Conservation (phyloP, 2,888 invertebrate genomes). For the Melieria crassipennis region DNA sequence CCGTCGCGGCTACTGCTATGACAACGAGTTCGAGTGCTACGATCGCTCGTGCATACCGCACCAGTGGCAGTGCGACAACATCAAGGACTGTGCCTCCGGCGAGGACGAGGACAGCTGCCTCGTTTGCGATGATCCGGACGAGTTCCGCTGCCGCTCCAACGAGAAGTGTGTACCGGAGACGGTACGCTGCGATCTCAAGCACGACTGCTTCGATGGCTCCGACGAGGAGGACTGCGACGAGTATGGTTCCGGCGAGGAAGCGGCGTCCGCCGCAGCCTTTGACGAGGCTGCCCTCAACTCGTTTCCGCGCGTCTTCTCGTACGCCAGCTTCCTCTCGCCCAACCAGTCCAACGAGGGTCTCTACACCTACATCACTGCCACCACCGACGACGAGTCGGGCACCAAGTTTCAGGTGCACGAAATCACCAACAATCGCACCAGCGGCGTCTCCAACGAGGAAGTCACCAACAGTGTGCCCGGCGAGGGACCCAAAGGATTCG, state of each 20-base stretch:
- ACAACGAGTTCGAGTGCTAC: constrained; percentile 69
- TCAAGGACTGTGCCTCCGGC: constrained; percentile 66
- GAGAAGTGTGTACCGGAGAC: constrained; percentile 70
- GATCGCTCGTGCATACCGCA: constrained; percentile 72
- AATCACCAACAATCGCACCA: constrained; percentile 47
- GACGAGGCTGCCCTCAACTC: constrained; percentile 55
- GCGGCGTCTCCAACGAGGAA: constrained; percentile 51
- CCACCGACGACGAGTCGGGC: constrained; percentile 55
- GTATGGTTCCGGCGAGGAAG: constrained; percentile 68
- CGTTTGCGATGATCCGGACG: constrained; percentile 64
- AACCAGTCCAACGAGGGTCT: constrained; percentile 56
- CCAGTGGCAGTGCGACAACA: constrained; percentile 70
- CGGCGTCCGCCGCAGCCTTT: constrained; percentile 63
- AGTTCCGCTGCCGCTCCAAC: constrained; percentile 67
- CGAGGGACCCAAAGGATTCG: constrained; percentile 54
- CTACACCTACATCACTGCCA: constrained; percentile 57
- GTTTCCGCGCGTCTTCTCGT: constrained; percentile 60
- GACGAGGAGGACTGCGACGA: constrained; percentile 71
- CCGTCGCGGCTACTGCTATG: constrained; percentile 67
- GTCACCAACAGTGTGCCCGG: constrained; percentile 43
- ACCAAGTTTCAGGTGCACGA: constrained; percentile 52
- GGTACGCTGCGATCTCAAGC: constrained; percentile 72
- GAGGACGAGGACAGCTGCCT: constrained; percentile 67
- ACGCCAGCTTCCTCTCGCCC: constrained; percentile 60
- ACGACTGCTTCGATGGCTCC: constrained; percentile 72